Conservation (phyloP, 2,797 vertebrate genomes). For the Sternotherus odoratus region DNA sequence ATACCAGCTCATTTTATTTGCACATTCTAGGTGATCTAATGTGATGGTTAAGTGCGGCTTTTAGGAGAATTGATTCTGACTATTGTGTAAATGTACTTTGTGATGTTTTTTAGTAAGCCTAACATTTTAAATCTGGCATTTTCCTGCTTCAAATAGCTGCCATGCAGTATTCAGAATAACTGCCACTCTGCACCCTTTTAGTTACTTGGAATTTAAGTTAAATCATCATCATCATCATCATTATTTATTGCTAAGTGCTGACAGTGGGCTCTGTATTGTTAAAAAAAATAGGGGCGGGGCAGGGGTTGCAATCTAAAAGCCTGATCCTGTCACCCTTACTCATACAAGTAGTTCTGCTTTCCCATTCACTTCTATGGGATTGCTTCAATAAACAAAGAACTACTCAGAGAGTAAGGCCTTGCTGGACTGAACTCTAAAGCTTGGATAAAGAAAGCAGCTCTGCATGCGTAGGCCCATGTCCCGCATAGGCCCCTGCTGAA, state of each 20-base stretch:
- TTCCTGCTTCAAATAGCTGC: background rate
- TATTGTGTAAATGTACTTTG: background rate
- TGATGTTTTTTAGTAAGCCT: background rate
- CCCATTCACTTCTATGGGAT: background rate
- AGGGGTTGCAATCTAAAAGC: background rate
- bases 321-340: background rate
- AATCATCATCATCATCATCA: background rate
- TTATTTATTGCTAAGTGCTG: background rate
- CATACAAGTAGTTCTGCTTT: accelerated
- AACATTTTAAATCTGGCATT: conserved; percentile 4
- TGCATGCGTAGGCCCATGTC: background rate
- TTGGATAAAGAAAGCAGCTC: background rate
- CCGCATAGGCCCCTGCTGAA: background rate
- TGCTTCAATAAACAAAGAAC: background rate
- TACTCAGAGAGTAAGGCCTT: background rate
- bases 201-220: conserved; percentile 9
- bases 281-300: background rate
- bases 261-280: background rate
- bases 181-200: background rate
- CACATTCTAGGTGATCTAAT: conserved; percentile 75
- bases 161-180: background rate
- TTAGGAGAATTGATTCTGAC: conserved; percentile 14
- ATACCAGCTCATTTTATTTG: conserved; percentile 75
- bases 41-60: conserved; percentile 51
- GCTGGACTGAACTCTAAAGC: background rate